phyloP scores from a whole-genome alignment of 2,888 invertebrate species.

The Eucera pruinosa region DNA sequence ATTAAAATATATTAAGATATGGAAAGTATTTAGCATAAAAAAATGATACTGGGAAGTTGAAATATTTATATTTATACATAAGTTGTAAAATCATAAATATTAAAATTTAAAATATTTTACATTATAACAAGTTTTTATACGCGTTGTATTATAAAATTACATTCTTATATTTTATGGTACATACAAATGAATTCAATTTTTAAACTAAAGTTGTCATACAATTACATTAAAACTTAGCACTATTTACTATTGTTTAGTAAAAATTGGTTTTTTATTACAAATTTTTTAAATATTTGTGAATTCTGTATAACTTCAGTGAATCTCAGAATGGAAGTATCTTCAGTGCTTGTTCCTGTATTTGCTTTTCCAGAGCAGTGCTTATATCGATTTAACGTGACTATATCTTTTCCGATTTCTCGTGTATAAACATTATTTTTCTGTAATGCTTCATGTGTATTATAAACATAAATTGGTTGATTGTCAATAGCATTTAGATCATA shows the following conservation, averaged over 20 bases:
- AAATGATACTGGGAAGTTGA: conserved; percentile 31
- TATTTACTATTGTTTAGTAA: background rate
- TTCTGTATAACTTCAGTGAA: conserved; percentile 85
- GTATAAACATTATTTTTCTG: conserved; percentile 57
- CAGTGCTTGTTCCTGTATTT: conserved; percentile 60
- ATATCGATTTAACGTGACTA: conserved; percentile 76
- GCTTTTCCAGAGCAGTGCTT: conserved; percentile 68
- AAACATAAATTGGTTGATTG: conserved; percentile 70
- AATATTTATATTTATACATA: conserved; percentile 34
- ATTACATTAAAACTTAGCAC: conserved; percentile 1
- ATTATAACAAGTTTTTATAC: conserved; percentile 28
- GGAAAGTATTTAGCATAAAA: conserved; percentile 46
- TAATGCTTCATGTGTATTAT: conserved; percentile 68
- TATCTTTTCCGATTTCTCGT: conserved; percentile 65
- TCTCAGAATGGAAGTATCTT: conserved; percentile 86
- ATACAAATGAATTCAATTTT: conserved; percentile 39
- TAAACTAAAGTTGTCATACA: conserved; percentile 17
- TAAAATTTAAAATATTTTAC: conserved; percentile 16
- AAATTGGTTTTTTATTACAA: conserved; percentile 25
- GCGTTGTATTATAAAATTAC: conserved; percentile 25
- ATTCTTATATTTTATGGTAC: conserved; percentile 16
- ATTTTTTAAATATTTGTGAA: conserved; percentile 54
- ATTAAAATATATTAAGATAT: background rate
- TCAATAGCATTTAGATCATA: conserved; percentile 62
- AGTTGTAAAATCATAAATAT: conserved; percentile 19